Base-by-base conservation (phyloP, 2,113 vertebrate genomes). In the Erpornis zantholeuca region DNA sequence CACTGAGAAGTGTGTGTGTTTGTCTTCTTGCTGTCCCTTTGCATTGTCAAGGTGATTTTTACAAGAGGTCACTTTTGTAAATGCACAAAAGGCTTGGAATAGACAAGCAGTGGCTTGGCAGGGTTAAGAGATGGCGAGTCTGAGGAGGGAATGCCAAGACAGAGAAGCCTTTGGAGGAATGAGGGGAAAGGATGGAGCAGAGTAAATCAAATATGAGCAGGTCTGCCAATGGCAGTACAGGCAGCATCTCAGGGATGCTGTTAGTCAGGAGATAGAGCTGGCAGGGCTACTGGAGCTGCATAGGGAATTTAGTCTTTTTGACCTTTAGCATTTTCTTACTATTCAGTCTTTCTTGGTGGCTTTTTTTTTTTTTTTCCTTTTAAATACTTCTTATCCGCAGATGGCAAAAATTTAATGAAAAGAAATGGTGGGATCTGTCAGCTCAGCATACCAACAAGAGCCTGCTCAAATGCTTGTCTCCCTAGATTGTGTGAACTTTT, bases 401-500 rank as follows among this genome's bases (percentile, higher is more conserved):
- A 22, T 12, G 29, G 20, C 14, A 56, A 53, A 52, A 60, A 40
- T 36, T 24, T 59, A 54, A 35, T 5, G 2, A 21, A 81, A 33
- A 11, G 27, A 31, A 59, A 50, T 31, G 1, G 20, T 66, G 50
- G 14, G 11, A 12, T 90, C 22, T 91, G 1, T 79, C 0, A 0
- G 19, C 31, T 93, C 40, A 31, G 6, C 14, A 7, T 28, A 33
- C 25, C 44, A 44, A 7, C 5, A 24, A 31, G 49, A 78, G 15
- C 22, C 44, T 47, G 16, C 22, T 79, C 7, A 54, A 61, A 54
- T 14, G 6, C 24, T 45, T 45, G 3, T 60, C 31, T 81, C 14
- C 38, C 15, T 31, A 28, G 44, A 36, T 28, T 61, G 40, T 27
- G 28, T 40, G 57, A 76, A 23, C 10, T 36, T 64, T 14, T 25